Evolutionary conservation across 2,113 vertebrate species (phyloP).

Genomic region (Aphyosemion australe): DNA sequence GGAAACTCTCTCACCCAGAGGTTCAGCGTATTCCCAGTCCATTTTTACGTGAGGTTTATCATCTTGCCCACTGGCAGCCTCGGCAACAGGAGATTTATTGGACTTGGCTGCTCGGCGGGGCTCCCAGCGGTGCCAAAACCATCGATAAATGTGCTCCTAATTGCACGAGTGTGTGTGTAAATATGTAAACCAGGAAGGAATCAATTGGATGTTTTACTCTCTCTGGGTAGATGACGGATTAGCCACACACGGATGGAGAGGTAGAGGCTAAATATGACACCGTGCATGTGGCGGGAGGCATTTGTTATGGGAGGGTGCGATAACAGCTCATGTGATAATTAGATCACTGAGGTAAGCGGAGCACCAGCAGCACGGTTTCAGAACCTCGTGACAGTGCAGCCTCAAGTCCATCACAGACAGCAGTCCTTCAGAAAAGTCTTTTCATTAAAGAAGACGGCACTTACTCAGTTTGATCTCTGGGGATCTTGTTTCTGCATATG

Average conservation of each 20-base stretch:
- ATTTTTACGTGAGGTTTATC: conserved; percentile 56
- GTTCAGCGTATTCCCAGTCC: conserved; percentile 51
- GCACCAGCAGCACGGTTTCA: conserved; percentile 7
- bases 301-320: conserved; percentile 54
- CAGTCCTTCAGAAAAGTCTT: conserved; percentile 37
- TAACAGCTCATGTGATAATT: conserved; percentile 60
- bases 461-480: conserved; percentile 34
- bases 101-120: conserved; percentile 46
- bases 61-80: conserved; percentile 50
- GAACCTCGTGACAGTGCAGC: conserved; percentile 28
- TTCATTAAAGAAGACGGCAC: conserved; percentile 41
- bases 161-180: conserved; percentile 70
- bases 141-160: conserved; percentile 71
- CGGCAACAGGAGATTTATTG: conserved; percentile 57
- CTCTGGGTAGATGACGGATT: conserved; percentile 64
- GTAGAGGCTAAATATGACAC: conserved; percentile 38
- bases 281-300: conserved; percentile 18
- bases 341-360: conserved; percentile 64
- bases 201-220: conserved; percentile 64
- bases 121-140: conserved; percentile 46
- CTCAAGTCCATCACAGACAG: conserved; percentile 43
- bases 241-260: conserved; percentile 45
- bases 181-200: conserved; percentile 72
- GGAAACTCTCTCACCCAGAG: conserved; percentile 39
- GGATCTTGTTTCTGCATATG: neutral